Base-by-base conservation (phyloP, 2,797 vertebrate species). In the Rhinophrynus dorsalis region DNA sequence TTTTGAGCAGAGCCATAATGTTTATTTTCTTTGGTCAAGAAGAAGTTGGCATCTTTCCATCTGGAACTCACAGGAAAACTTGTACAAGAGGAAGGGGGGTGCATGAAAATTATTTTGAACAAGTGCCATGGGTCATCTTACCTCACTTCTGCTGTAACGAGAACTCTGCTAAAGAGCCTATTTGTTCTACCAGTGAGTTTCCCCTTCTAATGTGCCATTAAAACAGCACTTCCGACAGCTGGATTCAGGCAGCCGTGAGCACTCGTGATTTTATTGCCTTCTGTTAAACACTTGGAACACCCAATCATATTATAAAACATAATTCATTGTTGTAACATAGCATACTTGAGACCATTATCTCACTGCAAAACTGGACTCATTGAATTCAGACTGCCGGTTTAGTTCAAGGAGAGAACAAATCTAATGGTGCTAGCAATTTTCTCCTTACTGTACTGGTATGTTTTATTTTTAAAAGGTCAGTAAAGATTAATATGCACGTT, bases 361-460 rank as follows among this genome's bases (percentile, higher is more conserved):
- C n/a, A 26, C 6, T 2, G 55, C 54, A 57, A 40, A 27, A n/a
- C 33, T 27, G 20, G 37, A 7, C 35, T 38, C 5, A 24, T 13
- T 29, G 12, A 13, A 35, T 45, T 42, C 38, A 40, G 5, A 3
- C 11, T 20, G 5, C 5, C 44, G 40, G 7, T 15, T 51, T n/a
- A 1, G 55, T 23, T 10, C 30, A 20, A 21, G 51, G 26, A 37
- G 10, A 17, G 0, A 0, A 21, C 9, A 17, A 40, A 21, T 27
- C 6, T 23, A 30, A 10, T 30, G 69, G 56, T 71, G 76, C 76
- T 74, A 62, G 38, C 20, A 55, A 20, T 54, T 18, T 3, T 12
- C 20, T 15, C n/a, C 21, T 51, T 48, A 47, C 29, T 59, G 23
- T 38, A 50, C 37, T 11, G 3, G 0, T 7, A 13, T 8, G 1